Evolutionary conservation across 1,140 invertebrate genomes (phyloP), one percentile per base, ranked within the genome.

Genomic region (Drosophila hydei): DNA sequence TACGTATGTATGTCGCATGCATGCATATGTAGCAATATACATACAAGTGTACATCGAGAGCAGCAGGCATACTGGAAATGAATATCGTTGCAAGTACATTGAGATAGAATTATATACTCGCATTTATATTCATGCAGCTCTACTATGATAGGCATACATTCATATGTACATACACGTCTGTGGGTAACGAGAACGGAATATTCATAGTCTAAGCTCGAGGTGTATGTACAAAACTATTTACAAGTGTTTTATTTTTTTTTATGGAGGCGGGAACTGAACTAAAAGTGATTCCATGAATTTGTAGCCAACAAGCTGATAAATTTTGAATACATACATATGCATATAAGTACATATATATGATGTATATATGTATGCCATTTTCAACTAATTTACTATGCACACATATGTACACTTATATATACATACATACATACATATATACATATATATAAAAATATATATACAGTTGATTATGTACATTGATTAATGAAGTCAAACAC

Each of bases 251-350:
- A n/a, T 30, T 30, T 30, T 30, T 8, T 30, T 30, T 8, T 30
- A 8, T 30, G 36, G 27, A 33, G 38, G 38, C n/a, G 38, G n/a
- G n/a, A 56, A 60, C 33, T 43, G 51, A 48, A 33, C 30, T 11
- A 38, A 63, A 55, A 30, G 36, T 54, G 30, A 30, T 30, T 58
- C 45, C 27, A 65, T 16, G 36, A 58, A 70, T 64, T 4, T 51
- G 33, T 36, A 58, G 45, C 61, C 45, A 71, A 65, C 61, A 71
- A 71, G 68, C 68, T n/a, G 45, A 30, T 50, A 50, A 56, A 50
- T 8, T 38, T 30, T 12, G 30, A 50, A 63, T 62, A 47, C 36
- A 45, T 50, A 69, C 30, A 38, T 21, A 43, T 45, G 30, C 21
- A 38, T 18, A 59, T 25, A 42, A 25, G 21, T 45, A 43, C 21